Evolutionary conservation across 2,113 vertebrate species (phyloP), one percentile per base, ranked within the genome.

Genomic region (Zapornia atra): DNA sequence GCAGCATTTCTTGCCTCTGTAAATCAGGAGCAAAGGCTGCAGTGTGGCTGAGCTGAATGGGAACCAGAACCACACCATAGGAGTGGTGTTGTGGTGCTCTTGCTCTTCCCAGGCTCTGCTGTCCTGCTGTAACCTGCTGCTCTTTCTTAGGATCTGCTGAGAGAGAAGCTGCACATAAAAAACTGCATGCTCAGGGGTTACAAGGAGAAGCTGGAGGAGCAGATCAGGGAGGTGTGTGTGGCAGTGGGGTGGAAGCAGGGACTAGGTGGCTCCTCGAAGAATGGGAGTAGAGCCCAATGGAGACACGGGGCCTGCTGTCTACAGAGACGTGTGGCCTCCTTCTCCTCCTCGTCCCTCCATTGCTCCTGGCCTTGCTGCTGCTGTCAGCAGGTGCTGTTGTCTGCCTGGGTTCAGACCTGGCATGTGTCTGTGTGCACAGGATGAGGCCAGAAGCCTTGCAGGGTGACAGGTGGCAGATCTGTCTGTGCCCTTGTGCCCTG

Each of bases 131-230:
- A 1, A 11, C 21, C 64, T 25, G 25, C 5, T 86, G 53, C 20
- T 73, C 59, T 44, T 48, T 71, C 86, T 61, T 73, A 98, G 98
- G 98, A 98, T 44, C 95, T 87, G 53, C 86, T 98, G 90, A 97
- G 96, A 53, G 98, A 98, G 88, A 98, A 98, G 91, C 94, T 98
- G 75, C 76, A 68, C 40, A 94, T 98, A 83, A 97, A 98, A 96
- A 98, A 98, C 22, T 56, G 91, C 36, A 97, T 98, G 15, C 97
- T 98, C 72, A 97, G 96, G 89, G 86, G 89, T 71, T 96, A 98
- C 70, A 98, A 95, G 96, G 97, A 97, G 81, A 98, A 98, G 91
- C 77, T 98, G 73, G 96, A 98, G 94, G 69, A 95, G 64, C 98
- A 98, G 48, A 85, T 98, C 78, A 97, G 90, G 66, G 98, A 98